A percentile compares a stretch with the other conserved stretches of the same genome.
Conservation (phyloP, 1,140 invertebrate species). For the Camponotus pennsylvanicus region DNA sequence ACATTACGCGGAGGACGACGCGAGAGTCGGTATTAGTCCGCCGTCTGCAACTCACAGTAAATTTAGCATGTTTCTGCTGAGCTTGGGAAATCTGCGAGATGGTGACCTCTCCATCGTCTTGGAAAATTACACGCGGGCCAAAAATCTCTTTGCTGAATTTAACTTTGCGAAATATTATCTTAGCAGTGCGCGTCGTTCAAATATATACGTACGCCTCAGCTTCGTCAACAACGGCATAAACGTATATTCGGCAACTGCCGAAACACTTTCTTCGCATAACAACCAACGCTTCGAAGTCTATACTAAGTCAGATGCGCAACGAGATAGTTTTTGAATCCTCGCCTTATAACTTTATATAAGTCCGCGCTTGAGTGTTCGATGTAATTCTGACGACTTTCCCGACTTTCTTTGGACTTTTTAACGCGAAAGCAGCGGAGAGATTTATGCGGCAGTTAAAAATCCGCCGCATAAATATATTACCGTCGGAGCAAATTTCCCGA, state of each 20-base stretch:
- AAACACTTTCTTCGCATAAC: not conserved
- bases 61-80: constrained; percentile 60
- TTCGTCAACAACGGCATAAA: not conserved
- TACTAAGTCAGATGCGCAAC: not conserved
- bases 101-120: constrained; percentile 44
- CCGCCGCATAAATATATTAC: constrained; percentile 45
- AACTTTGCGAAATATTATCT: constrained; percentile 60
- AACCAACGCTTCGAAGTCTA: not conserved
- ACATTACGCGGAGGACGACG: constrained; percentile 46
- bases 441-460: constrained; percentile 55
- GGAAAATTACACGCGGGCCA: constrained; percentile 51
- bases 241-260: constrained; percentile 23
- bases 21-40: constrained; percentile 64
- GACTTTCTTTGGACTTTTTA: constrained; percentile 53
- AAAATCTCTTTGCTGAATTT: constrained; percentile 58
- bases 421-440: constrained; percentile 8
- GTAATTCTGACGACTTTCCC: constrained; percentile 39
- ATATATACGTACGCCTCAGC: constrained; percentile 6
- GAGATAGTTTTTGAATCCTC: not conserved
- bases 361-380: constrained; percentile 7
- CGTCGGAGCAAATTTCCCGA: constrained; percentile 52
- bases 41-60: constrained; percentile 55
- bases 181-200: constrained; percentile 14
- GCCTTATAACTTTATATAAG: constrained; percentile 11
- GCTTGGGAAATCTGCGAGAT: constrained; percentile 60